Percentiles rank a stretch among this genome's conserved stretches.
Evolutionary conservation across 2,888 invertebrate species (phyloP).

Genomic region (Drosophila demipolita): DNA sequence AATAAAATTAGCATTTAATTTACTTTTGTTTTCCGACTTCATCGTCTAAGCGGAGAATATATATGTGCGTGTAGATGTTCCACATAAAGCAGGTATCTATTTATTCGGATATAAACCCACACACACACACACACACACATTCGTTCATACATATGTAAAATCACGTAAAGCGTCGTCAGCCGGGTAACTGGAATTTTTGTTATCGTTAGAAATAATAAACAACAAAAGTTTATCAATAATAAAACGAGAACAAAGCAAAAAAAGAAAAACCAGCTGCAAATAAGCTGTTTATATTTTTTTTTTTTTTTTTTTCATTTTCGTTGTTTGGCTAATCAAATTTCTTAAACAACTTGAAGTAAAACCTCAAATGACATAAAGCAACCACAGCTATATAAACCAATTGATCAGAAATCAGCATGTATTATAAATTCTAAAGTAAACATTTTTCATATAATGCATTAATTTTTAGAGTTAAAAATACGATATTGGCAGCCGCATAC

Average conservation of each 20-base stretch:
- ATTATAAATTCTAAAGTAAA: background rate
- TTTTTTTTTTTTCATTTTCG: background rate
- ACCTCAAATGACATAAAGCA: background rate
- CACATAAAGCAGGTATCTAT: background rate
- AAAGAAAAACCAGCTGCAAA: background rate
- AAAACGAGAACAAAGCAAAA: background rate
- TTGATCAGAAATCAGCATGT: background rate
- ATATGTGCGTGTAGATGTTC: background rate
- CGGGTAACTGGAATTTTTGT: slow-evolving; percentile 28
- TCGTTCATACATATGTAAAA: background rate
- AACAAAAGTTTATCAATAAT: slow-evolving; percentile 1
- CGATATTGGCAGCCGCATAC: background rate
- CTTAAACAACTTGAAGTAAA: background rate
- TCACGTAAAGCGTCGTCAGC: slow-evolving; percentile 10
- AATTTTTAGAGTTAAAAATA: background rate
- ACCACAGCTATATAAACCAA: background rate
- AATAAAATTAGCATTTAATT: slow-evolving; percentile 40
- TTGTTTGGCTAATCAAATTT: background rate
- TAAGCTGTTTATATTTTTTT: background rate
- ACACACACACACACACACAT: background rate
- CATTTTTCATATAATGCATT: background rate
- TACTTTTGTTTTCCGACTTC: slow-evolving; percentile 36
- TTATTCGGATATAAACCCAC: background rate
- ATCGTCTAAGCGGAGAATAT: slow-evolving; percentile 18
- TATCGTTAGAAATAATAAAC: slow-evolving; percentile 2